Evolutionary conservation across 2,797 vertebrate species (phyloP).

Genomic region (Intellagama lesueurii): DNA sequence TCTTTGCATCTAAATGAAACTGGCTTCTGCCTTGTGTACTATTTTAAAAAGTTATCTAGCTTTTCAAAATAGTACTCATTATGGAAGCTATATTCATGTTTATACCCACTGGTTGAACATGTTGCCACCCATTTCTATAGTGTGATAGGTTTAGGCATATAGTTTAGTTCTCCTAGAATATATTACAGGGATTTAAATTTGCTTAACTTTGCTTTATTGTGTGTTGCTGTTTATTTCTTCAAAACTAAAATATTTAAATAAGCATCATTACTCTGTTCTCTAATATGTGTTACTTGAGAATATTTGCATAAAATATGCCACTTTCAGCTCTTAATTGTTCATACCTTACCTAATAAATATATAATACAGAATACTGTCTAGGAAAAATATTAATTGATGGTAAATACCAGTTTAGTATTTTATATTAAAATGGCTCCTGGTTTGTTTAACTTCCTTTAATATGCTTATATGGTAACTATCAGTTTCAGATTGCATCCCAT

Average conservation of each 20-base stretch:
- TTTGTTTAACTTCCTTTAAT: not conserved
- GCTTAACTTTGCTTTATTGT: not conserved
- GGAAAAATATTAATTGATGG: not conserved
- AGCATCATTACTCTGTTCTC: not conserved
- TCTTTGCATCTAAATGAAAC: not conserved
- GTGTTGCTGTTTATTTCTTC: not conserved
- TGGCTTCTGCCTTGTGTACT: not conserved
- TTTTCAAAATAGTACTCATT: not conserved
- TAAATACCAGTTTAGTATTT: not conserved
- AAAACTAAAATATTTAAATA: slow-evolving; percentile 22
- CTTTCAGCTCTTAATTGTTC: slow-evolving; percentile 1
- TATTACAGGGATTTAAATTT: not conserved
- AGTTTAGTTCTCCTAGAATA: not conserved
- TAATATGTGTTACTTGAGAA: not conserved
- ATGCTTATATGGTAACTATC: not conserved
- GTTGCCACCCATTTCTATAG: not conserved
- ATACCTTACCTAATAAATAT: not conserved
- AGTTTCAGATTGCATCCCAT: not conserved
- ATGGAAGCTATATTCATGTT: not conserved
- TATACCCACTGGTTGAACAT: not conserved
- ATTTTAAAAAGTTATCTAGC: not conserved
- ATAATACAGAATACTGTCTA: not conserved
- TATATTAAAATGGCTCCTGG: not conserved
- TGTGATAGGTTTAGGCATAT: not conserved
- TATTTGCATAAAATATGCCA: not conserved